Evolutionary conservation across 2,888 invertebrate genomes (phyloP), one percentile per base, ranked within the genome.

Genomic region (Cloeon dipterum): DNA sequence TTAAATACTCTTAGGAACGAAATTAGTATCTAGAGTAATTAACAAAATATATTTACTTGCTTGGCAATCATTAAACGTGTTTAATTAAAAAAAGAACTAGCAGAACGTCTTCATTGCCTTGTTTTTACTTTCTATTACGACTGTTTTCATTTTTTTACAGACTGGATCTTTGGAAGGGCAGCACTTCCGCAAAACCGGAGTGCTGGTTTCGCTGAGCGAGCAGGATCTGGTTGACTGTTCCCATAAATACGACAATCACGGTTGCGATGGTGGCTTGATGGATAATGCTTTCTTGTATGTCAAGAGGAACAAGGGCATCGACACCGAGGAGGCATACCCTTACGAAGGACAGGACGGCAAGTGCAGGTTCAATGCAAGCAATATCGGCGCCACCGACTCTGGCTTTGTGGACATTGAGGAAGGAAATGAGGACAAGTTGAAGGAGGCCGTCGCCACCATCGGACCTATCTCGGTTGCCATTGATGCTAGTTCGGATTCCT

Each of bases 171-270:
- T 89, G n/a, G 89, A 89, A 61, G 88, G 75, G 1, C 88, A 88
- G 57, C 77, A 88, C 57, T 88, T 70, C 67, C 71, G 85, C 45
- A 70, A 74, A 57, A 63, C 65, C 11, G 77, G 76, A 8, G 63
- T 63, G 45, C 62, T 89, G 37, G 67, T 83, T 20, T 83, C 86
- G 2, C 67, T 91, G 11, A 86, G 85, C 44, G 89, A 91, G 60
- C 89, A 91, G 62, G 88, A 91, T 59, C 63, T 91, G 43, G 65
- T 91, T 39, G 89, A 91, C 60, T 91, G 89, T 53, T 85, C 86
- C 2, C 49, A 56, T 3, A 62, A 67, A 43, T 89, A 76, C 53
- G 86, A 82, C 29, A 89, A 89, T 61, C 72, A 82, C 51, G 89
- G 89, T 37, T 91, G 89, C 60, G 73, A 78, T 48, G 89, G 89